Evolutionary conservation across 1,140 invertebrate species (phyloP).

Genomic region (Zaprionus ornatus): DNA sequence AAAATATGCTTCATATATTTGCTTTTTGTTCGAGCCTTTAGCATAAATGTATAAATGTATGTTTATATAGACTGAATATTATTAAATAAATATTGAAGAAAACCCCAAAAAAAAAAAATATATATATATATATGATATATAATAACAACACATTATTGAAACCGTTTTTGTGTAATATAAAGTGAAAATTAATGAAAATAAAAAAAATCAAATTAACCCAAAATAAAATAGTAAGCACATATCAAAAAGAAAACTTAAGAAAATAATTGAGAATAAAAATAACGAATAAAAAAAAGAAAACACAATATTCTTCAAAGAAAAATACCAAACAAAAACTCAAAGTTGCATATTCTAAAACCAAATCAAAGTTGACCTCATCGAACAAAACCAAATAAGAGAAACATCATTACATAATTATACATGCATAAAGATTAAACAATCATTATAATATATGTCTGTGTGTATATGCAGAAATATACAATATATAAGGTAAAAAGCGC

Average conservation of each 20-base stretch:
- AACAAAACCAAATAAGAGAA: constrained; percentile 31
- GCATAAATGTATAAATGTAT: constrained; percentile 78
- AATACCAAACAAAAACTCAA: constrained; percentile 30
- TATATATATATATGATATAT: constrained; percentile 17
- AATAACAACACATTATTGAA: constrained; percentile 24
- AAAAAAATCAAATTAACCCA: constrained; percentile 52
- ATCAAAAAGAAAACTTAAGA: constrained; percentile 51
- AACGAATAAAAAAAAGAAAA: constrained; percentile 1
- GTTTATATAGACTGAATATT: constrained; percentile 83
- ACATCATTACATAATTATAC: constrained; percentile 39
- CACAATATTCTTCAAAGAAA: constrained; percentile 37
- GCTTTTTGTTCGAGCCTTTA: constrained; percentile 58
- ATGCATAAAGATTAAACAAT: constrained; percentile 63
- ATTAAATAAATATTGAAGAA: constrained; percentile 65
- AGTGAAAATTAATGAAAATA: constrained; percentile 37
- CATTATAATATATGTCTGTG: constrained; percentile 51
- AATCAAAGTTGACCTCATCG: constrained; percentile 75
- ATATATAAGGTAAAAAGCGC: constrained; percentile 53
- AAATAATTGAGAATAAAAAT: constrained; percentile 5
- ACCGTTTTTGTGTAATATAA: constrained; percentile 48
- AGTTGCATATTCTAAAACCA: constrained; percentile 54
- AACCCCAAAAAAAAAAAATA: constrained; percentile 34
- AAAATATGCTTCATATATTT: constrained; percentile 56
- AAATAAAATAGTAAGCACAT: constrained; percentile 71
- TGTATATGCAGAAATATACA: constrained; percentile 41